Evolutionary conservation across 2,888 invertebrate genomes (phyloP).

Genomic region (Macrosoma leucophasiata): DNA sequence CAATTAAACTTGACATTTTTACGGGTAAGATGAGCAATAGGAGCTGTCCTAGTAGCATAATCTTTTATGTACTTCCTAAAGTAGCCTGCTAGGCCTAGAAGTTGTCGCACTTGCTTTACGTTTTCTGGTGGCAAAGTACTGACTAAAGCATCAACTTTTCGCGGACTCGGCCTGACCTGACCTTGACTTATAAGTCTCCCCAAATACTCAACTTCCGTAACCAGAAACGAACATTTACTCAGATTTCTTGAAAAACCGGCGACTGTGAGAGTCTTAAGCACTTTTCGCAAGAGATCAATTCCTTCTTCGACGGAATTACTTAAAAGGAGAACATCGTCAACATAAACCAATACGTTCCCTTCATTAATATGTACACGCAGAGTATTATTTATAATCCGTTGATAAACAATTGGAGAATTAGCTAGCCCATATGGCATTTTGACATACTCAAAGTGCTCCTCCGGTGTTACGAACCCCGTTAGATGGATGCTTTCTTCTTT

Average conservation of each 20-base stretch:
- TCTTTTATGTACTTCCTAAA: constrained; percentile 23
- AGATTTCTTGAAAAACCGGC: constrained; percentile 25
- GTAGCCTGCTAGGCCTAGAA: constrained; percentile 26
- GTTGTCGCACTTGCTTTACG: constrained; percentile 25
- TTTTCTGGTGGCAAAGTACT: constrained; percentile 17
- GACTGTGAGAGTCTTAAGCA: constrained; percentile 7
- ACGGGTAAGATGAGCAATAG: constrained; percentile 12
- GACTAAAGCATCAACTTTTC: constrained; percentile 20
- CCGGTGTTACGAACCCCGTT: constrained; percentile 1
- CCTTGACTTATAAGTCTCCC: constrained; percentile 20
- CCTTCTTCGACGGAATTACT: constrained; percentile 3
- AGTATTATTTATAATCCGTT: constrained; percentile 9
- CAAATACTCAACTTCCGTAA: constrained; percentile 24
- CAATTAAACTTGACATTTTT: constrained; percentile 15
- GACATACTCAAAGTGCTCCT: constrained; percentile 1
- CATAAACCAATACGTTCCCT: constrained; percentile 12
- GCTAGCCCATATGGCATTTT: constrained; percentile 13
- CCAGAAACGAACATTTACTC: constrained; percentile 12
- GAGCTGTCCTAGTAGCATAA: constrained; percentile 10
- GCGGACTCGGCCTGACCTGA: constrained; percentile 23
- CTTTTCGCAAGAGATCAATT: background rate
- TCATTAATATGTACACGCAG: constrained; percentile 5
- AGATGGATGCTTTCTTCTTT: no score
- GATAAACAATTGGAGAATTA: constrained; percentile 17
- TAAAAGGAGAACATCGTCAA: constrained; percentile 16